Base-by-base conservation (phyloP, 2,888 invertebrate species). In the Chironomus tentans region DNA sequence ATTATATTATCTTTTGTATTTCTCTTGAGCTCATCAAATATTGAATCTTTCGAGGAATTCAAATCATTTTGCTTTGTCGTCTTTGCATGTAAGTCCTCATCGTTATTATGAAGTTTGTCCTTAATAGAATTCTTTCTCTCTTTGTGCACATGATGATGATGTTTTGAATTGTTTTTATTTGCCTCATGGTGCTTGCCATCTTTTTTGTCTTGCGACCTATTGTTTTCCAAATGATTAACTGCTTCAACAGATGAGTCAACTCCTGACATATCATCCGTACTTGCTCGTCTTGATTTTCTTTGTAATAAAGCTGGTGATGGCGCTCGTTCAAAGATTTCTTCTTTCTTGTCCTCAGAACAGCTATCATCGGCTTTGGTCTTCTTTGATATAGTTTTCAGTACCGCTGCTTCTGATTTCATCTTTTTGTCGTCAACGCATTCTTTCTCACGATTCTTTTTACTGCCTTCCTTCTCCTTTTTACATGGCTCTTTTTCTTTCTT, bases 321-420 rank as follows among this genome's bases (percentile, higher is more conserved):
- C 81, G 82, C n/a, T 81, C 79, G 65, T 80, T 82, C 28, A 82
- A 82, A 12, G n/a, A 56, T 18, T 82, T 80, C 84, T 85, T 50
- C 78, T 78, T 28, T 87, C 87, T 72, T 87, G 87, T 78, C 86
- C 82, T 79, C 86, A 86, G 75, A 86, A 83, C 56, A 38, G 38
- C 38, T 15, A 18, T 56, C 56, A 15, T 56, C 56, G 1, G 38
- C 38, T 38, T 38, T 38, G 10, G 15, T 18, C 18, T 56, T 56
- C 15, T 62, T 81, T 85, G 47, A 85, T 80, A 73, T 85, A 82
- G 77, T 83, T 82, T 4, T 81, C 80, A 48, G 82, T 82, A 82
- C 7, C 82, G 80, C 71, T 83, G 83, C 72, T 83, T 83, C 0
- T 50, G 48, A 68, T 68, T 75, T 56, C 2, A 18, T 18, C 15